These are phyloP conservation scores for Sebastes minor DNA, from an alignment of 2,797 vertebrate genomes.

Conservation along the genomic window DNA sequence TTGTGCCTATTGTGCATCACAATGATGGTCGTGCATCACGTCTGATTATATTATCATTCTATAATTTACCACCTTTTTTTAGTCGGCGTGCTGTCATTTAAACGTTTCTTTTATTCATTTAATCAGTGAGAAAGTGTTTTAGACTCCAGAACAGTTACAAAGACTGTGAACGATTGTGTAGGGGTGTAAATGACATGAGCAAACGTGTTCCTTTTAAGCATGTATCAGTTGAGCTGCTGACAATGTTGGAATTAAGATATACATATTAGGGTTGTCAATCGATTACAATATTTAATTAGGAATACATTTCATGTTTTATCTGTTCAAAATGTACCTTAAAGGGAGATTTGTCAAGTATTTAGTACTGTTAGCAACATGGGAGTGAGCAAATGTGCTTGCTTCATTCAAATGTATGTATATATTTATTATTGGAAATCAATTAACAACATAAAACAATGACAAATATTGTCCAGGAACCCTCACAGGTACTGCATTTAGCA, in stretches of 20 bases:
- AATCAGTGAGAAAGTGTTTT: neutral
- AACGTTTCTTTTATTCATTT: neutral
- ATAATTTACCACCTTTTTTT: neutral
- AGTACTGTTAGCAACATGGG: too few species aligned
- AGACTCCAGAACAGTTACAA: neutral
- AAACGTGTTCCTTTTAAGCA: neutral
- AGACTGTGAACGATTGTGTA: neutral
- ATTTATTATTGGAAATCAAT: too few species aligned
- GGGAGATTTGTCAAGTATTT: too few species aligned
- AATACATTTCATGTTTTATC: too few species aligned
- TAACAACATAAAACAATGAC: too few species aligned
- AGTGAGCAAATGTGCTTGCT: too few species aligned
- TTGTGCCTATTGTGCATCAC: neutral
- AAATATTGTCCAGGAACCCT: too few species aligned
- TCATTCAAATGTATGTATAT: too few species aligned
- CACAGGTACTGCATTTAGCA: too few species aligned
- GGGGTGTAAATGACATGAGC: neutral
- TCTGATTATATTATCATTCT: neutral
- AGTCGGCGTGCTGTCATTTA: neutral
- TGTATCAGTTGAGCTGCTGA: neutral
- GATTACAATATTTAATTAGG: too few species aligned
- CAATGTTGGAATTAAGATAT: neutral
- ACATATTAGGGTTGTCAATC: neutral
- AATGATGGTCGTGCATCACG: neutral
- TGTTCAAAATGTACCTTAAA: too few species aligned